Evolutionary conservation across 2,888 invertebrate species (phyloP).

Genomic region (Ligdia adustata): DNA sequence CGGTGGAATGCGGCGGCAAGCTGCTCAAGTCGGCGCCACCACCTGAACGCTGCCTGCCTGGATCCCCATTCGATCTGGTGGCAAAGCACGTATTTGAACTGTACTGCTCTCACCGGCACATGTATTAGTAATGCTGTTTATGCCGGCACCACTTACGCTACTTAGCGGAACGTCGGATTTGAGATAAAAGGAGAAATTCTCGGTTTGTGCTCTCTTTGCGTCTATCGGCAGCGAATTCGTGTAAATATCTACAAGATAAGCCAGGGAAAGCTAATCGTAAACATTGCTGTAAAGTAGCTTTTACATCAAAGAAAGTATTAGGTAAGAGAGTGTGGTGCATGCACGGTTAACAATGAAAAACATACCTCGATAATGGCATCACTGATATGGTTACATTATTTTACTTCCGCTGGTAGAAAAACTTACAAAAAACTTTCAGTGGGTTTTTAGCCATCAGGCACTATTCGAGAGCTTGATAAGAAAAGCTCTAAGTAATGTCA

Average conservation of each 20-base stretch:
- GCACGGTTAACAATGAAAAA: too few relatives aligned
- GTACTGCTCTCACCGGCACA: slow-evolving; percentile 47
- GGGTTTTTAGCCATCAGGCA: too few relatives aligned
- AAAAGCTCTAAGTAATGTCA: too few relatives aligned
- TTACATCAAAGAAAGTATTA: too few relatives aligned
- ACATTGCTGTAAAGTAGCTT: too few relatives aligned
- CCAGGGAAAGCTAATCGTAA: slow-evolving; percentile 17
- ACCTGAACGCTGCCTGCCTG: slow-evolving; percentile 44
- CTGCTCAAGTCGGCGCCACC: slow-evolving; percentile 60
- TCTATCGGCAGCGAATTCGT: slow-evolving; percentile 29
- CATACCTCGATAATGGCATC: too few relatives aligned
- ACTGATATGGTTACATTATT: too few relatives aligned
- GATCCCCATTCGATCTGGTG: slow-evolving; percentile 71
- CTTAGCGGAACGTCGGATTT: slow-evolving; percentile 30
- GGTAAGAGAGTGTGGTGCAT: too few relatives aligned
- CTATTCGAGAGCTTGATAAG: too few relatives aligned
- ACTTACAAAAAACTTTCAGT: too few relatives aligned
- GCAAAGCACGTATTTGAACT: slow-evolving; percentile 62
- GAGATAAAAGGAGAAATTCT: slow-evolving; percentile 31
- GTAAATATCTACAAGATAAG: slow-evolving; percentile 20
- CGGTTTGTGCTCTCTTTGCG: slow-evolving; percentile 28
- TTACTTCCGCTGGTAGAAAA: too few relatives aligned
- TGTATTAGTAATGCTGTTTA: slow-evolving; percentile 46
- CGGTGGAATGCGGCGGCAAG: slow-evolving; percentile 63
- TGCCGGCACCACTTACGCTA: slow-evolving; percentile 31